phyloP scores from a whole-genome alignment of 2,113 vertebrate genomes.

The Phyllostomus hastatus region DNA sequence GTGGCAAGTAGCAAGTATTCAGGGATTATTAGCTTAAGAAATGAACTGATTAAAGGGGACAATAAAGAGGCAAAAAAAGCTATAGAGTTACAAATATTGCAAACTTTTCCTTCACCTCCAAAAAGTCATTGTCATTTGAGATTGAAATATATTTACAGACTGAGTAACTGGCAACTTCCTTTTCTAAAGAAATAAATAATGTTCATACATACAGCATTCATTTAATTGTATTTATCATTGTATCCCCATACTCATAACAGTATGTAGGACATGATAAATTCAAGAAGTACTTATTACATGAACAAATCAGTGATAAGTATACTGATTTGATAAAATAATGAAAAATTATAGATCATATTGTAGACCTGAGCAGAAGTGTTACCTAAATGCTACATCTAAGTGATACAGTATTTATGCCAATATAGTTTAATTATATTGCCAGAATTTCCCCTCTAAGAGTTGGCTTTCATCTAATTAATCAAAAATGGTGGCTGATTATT shows the following conservation, averaged over 20 bases:
- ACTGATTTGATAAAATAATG: background rate
- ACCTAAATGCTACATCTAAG: background rate
- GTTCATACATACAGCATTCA: background rate
- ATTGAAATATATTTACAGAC: background rate
- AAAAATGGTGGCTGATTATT: background rate
- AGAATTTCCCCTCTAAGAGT: background rate
- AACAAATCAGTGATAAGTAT: background rate
- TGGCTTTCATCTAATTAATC: background rate
- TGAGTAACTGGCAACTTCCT: background rate
- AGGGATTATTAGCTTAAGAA: constrained; percentile 38
- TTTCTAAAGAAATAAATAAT: background rate
- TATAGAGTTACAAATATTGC: background rate
- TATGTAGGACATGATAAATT: background rate
- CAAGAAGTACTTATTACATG: background rate
- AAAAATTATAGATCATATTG: background rate
- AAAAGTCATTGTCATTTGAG: background rate
- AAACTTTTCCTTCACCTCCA: background rate
- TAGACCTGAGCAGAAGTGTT: background rate
- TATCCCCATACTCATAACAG: background rate
- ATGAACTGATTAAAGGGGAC: background rate
- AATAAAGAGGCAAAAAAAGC: background rate
- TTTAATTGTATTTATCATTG: background rate
- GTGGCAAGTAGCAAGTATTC: background rate
- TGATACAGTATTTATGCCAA: background rate
- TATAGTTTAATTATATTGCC: background rate